These are phyloP conservation scores for Coilia nasus DNA, from an alignment of 2,797 vertebrate genomes.

Conservation along the genomic window DNA sequence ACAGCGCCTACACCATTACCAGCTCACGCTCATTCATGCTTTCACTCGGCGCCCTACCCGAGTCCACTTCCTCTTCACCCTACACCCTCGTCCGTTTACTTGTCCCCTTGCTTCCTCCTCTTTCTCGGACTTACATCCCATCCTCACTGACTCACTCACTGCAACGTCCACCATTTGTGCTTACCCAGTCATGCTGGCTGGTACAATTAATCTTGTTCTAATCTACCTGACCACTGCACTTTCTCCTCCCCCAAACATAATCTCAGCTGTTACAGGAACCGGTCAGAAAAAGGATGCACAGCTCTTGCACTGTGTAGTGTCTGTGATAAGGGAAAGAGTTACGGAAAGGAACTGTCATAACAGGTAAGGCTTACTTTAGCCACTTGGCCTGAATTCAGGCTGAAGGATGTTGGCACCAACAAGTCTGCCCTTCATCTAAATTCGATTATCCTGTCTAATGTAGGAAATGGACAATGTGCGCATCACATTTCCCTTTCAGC, in stretches of 20 bases:
- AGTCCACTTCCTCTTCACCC: background rate
- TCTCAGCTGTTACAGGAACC: background rate
- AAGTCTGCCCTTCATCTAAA: background rate
- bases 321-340: background rate
- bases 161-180: background rate
- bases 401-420: background rate
- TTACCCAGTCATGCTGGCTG: background rate
- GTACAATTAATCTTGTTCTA: background rate
- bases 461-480: constrained; percentile 1
- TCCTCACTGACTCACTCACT: too few species aligned
- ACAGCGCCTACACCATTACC: background rate
- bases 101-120: too few species aligned
- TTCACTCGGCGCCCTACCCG: background rate
- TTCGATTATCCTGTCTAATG: constrained; percentile 1
- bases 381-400: background rate
- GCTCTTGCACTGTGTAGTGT: background rate
- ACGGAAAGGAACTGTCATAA: too few species aligned
- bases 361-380: background rate
- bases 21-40: background rate
- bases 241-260: too few species aligned
- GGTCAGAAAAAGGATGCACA: background rate
- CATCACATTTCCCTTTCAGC: background rate
- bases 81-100: too few species aligned
- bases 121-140: too few species aligned
- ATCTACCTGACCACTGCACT: background rate